Base-by-base conservation (phyloP, 2,113 vertebrate species). In the Pogona vitticeps region DNA sequence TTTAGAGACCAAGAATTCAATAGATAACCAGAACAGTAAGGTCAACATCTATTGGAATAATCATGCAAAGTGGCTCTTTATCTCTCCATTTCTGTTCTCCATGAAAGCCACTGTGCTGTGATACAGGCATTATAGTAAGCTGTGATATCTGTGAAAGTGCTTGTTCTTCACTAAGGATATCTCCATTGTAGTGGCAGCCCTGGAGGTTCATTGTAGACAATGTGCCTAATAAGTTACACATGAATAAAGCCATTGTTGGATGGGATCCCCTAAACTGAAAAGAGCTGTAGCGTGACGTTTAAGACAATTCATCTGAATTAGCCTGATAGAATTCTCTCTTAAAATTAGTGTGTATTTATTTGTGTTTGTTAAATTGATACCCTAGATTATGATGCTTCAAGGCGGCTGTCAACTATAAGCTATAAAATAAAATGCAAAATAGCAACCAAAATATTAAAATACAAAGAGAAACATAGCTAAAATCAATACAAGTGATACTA, bases 141-240 rank as follows among this genome's bases (percentile, higher is more conserved):
- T 61, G 33, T n/a, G 86, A 72, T 46, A 2, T 40, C 52, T 38
- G 13, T 28, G 33, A 0, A 26, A 72, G 17, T 40, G 18, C 38
- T 80, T 63, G 9, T 65, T 38, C 42, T 85, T 79, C 6, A 3
- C 70, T 58, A 71, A 42, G 38, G 82, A 28, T 7, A 31, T 83
- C 77, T 9, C 85, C 90, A 85, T n/a, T 72, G 23, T 76, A 88
- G 59, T 91, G 87, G 63, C 58, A 68, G 13, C 10, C 9, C 6
- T 26, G 81, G 31, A 83, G n/a, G 38, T 76, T 58, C 36, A 20
- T 86, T 89, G 68, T 88, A 75, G 85, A 59, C 75, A 20, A 56
- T 2, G 0, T 67, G n/a, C 33, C 67, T 88, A 38, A 33, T 83
- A 85, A 36, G 86, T 85, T 83, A 20, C 0, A 2, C n/a, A 38